These are phyloP conservation scores for Harpagus bidentatus DNA, from an alignment of 2,113 vertebrate genomes.

Conservation along the genomic window DNA sequence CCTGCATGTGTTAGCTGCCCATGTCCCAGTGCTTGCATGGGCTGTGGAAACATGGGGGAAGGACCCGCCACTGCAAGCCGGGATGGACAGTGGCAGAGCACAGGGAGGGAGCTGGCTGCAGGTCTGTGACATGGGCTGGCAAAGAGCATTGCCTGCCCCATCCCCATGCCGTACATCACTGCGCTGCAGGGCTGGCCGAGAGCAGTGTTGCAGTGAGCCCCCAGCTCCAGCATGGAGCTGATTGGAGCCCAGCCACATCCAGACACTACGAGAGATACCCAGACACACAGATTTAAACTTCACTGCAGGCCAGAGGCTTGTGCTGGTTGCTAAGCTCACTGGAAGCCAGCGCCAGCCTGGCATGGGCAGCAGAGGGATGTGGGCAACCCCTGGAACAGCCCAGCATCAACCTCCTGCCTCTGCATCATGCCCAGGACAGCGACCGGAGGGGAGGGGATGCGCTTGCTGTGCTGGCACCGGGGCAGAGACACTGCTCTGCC, in stretches of 20 bases:
- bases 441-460: rapidly evolving
- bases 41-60: background rate
- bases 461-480: rapidly evolving
- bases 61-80: background rate
- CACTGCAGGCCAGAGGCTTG: background rate
- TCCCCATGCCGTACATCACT: rapidly evolving
- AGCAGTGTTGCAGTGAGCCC: rapidly evolving
- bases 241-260: background rate
- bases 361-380: background rate
- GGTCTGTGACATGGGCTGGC: background rate
- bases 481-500: background rate
- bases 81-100: background rate
- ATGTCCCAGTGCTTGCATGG: rapidly evolving
- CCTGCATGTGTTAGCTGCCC: background rate
- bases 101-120: background rate
- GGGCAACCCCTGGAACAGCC: background rate
- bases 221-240: background rate
- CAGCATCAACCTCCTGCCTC: background rate
- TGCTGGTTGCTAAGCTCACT: background rate
- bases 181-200: background rate
- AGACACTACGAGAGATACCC: background rate
- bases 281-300: background rate
- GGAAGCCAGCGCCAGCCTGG: background rate
- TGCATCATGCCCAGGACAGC: background rate
- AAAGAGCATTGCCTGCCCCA: background rate